Conservation (phyloP, 1,140 invertebrate species). For the Scaptomyza montana region DNA sequence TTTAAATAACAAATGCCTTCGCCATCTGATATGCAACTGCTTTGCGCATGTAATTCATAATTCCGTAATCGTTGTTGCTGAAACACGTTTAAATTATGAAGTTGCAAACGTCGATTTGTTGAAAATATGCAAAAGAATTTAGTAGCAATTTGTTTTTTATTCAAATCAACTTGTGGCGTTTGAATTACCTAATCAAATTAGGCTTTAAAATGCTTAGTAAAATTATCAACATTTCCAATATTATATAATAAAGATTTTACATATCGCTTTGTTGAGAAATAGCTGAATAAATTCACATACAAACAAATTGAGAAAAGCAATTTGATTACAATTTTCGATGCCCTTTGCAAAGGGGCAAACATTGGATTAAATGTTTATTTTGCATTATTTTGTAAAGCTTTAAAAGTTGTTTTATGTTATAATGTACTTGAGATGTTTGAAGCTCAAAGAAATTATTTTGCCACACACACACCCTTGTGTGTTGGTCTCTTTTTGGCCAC, state of each 20-base stretch:
- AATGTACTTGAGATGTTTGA: background rate
- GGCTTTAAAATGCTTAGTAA: no score
- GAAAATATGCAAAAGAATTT: background rate
- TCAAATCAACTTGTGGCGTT: no score
- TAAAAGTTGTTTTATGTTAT: constrained; percentile 6
- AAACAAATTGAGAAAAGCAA: no score
- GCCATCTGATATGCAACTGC: constrained; percentile 29
- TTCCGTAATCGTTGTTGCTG: background rate
- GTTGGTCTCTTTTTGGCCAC: background rate
- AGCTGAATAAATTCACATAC: no score
- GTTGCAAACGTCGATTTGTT: background rate
- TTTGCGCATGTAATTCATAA: constrained; percentile 13
- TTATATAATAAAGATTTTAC: no score
- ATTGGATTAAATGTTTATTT: no score
- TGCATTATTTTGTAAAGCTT: background rate
- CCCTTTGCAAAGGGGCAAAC: no score
- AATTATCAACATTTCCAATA: no score
- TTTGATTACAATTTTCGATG: background rate
- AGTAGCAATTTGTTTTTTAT: no score
- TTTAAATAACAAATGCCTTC: constrained; percentile 56
- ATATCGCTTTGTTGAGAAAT: no score
- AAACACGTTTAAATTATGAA: background rate
- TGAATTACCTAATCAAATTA: no score
- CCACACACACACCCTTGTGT: constrained; percentile 4
- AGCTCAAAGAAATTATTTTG: constrained; percentile 6